A percentile compares a stretch with the other conserved stretches of the same genome.
Conservation (phyloP, 2,113 vertebrate species). For the Chlorocebus sabaeus region DNA sequence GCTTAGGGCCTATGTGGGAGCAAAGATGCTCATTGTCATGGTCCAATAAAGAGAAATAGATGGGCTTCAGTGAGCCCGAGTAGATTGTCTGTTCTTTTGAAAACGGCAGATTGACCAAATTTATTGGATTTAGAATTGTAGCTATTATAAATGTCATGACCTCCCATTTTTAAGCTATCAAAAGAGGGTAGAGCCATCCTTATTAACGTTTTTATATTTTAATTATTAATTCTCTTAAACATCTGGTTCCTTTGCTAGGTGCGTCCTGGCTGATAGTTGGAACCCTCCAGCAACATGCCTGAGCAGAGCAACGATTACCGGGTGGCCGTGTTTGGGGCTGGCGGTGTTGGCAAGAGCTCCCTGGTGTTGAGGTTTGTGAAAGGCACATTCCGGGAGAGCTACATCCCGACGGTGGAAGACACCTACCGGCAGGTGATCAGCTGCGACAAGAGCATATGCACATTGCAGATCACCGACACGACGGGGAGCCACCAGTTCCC, state of each 20-base stretch:
- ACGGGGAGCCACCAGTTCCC: constrained; percentile 90
- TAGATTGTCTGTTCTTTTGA: neutral
- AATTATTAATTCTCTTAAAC: constrained; percentile 5
- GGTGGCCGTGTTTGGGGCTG: constrained; percentile 88
- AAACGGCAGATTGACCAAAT: neutral
- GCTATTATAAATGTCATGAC: neutral
- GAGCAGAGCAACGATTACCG: constrained; percentile 91
- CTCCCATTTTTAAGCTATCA: neutral
- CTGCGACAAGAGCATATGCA: constrained; percentile 90
- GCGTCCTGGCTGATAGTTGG: constrained; percentile 13
- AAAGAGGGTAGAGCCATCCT: neutral
- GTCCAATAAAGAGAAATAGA: neutral
- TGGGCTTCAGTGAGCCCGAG: no score
- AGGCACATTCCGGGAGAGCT: constrained; percentile 89
- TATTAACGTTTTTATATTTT: neutral
- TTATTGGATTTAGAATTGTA: neutral
- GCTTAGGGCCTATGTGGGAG: neutral
- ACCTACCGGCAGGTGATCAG: constrained; percentile 91
- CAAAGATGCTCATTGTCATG: neutral
- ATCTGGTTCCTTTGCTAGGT: constrained; percentile 68
- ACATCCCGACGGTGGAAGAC: constrained; percentile 89
- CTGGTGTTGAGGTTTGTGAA: constrained; percentile 88
- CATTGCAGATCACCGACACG: constrained; percentile 89
- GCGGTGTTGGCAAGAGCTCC: constrained; percentile 89
- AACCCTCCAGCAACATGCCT: constrained; percentile 81